Conservation (phyloP, 1,140 invertebrate species). For the Ceratosolen fusciceps region DNA sequence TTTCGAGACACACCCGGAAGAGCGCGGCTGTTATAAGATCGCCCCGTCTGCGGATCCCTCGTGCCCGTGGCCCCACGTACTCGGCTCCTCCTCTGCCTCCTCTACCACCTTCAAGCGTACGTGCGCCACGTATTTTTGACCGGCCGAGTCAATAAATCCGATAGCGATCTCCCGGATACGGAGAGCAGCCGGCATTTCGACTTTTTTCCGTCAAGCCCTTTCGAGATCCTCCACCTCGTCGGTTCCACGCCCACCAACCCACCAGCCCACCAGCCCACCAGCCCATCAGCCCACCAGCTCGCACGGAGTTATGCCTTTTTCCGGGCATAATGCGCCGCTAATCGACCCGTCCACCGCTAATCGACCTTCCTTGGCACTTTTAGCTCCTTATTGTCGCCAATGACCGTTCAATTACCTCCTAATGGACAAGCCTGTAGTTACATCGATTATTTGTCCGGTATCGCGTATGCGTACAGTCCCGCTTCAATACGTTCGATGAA, state of each 20-base stretch:
- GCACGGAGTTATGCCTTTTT: conserved; percentile 14
- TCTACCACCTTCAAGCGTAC: too few species aligned
- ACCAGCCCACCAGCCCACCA: too few species aligned
- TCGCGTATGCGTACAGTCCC: too few species aligned
- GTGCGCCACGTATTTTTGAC: not conserved
- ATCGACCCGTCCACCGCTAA: not conserved
- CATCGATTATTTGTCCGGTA: not conserved
- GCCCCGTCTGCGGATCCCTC: not conserved
- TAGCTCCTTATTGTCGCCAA: not conserved
- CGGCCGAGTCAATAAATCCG: conserved; percentile 21
- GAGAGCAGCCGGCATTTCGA: not conserved
- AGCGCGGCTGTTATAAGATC: not conserved
- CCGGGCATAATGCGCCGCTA: not conserved
- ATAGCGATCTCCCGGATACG: not conserved
- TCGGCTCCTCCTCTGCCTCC: too few species aligned
- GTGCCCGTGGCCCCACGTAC: not conserved
- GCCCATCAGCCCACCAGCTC: too few species aligned
- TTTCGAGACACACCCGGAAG: conserved; percentile 15
- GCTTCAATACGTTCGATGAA: too few species aligned
- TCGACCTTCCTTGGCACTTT: not conserved
- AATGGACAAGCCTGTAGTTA: not conserved
- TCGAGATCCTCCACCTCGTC: not conserved
- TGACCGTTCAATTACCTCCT: not conserved
- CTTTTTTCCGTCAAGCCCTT: conserved; percentile 5
- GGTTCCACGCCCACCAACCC: too few species aligned